phyloP scores from a whole-genome alignment of 1,140 invertebrate species.

The Brachionus paranguensis region DNA sequence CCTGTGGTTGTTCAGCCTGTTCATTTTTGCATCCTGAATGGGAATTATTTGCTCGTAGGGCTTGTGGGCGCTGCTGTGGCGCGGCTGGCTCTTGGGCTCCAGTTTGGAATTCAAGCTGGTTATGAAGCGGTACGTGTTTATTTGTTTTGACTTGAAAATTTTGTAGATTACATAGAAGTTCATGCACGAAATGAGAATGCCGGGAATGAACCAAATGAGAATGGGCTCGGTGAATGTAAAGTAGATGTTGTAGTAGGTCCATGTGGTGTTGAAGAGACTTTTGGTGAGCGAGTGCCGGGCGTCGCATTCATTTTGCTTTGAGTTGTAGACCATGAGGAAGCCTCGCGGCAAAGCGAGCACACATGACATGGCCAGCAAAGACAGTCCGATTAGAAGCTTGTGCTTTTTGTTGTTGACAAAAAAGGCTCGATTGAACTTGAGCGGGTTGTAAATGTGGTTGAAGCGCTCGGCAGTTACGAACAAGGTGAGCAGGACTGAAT shows the following conservation, averaged over 20 bases:
- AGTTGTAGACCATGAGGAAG: neutral
- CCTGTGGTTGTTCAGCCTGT: neutral
- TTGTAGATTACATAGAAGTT: conserved; percentile 32
- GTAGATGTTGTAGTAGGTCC: neutral
- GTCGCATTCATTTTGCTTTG: neutral
- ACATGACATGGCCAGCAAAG: neutral
- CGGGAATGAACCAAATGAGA: conserved; percentile 22
- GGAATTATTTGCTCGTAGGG: neutral
- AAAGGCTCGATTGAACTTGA: conserved; percentile 14
- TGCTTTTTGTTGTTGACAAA: conserved; percentile 14
- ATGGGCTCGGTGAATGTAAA: conserved; percentile 22
- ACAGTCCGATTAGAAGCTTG: neutral
- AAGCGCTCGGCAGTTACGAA: conserved; percentile 1
- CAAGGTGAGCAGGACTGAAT: conserved; percentile 2
- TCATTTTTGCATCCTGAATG: neutral
- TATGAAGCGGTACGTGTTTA: neutral
- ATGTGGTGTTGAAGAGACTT: neutral
- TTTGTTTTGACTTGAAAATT: conserved; percentile 33
- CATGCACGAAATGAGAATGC: neutral
- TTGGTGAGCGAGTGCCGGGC: neutral
- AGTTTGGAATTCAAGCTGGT: neutral
- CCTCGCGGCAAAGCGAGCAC: neutral
- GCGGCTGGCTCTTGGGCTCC: neutral
- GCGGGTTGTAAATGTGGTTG: neutral
- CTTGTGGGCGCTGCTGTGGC: neutral